phyloP scores from a whole-genome alignment of 2,113 vertebrate genomes.

The Melospiza georgiana region DNA sequence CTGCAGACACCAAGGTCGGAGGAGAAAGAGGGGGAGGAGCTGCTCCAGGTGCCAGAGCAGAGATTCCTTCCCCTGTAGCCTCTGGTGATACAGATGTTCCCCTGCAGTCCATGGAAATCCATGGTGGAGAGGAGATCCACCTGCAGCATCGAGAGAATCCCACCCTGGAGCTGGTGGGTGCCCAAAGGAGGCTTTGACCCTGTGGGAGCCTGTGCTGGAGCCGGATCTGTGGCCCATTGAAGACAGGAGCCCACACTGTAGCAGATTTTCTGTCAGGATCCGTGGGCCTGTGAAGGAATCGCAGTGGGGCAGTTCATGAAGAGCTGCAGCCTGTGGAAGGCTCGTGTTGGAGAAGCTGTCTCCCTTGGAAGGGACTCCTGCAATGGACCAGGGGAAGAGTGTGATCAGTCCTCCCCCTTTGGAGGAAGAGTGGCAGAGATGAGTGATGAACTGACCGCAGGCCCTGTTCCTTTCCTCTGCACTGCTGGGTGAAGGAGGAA shows the following conservation, averaged over 20 bases:
- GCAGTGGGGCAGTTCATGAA: too few relatives aligned
- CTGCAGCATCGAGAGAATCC: background rate
- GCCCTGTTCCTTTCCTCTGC: background rate
- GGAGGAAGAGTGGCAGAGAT: background rate
- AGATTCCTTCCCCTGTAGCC: background rate
- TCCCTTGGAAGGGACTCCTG: background rate
- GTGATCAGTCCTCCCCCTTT: background rate
- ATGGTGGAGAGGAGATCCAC: background rate
- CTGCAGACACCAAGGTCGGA: background rate
- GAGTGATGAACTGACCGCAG: background rate
- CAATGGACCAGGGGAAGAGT: too few relatives aligned
- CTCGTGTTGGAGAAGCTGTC: background rate
- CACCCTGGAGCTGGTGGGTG: background rate
- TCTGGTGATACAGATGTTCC: background rate
- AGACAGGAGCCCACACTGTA: background rate
- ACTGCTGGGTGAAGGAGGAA: background rate
- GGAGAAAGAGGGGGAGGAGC: background rate
- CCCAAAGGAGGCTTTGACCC: background rate
- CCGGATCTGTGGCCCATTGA: background rate
- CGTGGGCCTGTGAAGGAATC: background rate
- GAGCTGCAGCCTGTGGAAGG: background rate
- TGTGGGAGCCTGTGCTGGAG: background rate
- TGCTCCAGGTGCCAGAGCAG: background rate
- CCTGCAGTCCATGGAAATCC: background rate
- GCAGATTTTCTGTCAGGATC: background rate